phyloP scores from a whole-genome alignment of 1,140 invertebrate genomes.

The Holotrichia oblita region DNA sequence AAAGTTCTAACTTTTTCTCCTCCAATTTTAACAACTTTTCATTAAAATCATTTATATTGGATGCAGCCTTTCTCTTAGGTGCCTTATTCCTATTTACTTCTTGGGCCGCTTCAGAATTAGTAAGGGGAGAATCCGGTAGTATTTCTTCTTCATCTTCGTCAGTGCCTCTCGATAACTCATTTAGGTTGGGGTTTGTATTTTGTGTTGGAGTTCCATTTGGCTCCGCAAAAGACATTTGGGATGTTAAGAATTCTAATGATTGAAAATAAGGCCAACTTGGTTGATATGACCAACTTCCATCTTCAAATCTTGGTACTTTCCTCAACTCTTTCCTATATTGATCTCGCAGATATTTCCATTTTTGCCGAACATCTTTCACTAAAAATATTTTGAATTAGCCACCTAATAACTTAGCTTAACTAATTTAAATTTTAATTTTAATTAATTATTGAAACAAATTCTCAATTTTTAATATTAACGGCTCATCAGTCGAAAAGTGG shows the following conservation, averaged over 20 bases:
- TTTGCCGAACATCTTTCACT: conserved; percentile 5
- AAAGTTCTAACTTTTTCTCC: not conserved
- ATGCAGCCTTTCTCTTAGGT: not conserved
- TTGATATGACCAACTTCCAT: not conserved
- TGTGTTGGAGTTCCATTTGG: not conserved
- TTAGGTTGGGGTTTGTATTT: not conserved
- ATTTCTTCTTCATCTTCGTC: not conserved
- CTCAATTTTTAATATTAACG: too few relatives aligned
- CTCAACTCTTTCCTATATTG: not conserved
- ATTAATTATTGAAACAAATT: too few relatives aligned
- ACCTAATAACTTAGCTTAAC: too few relatives aligned
- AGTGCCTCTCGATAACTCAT: not conserved
- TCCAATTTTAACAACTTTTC: not conserved
- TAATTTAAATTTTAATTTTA: too few relatives aligned
- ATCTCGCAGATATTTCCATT: not conserved
- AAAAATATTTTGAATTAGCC: not conserved
- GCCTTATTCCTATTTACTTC: not conserved
- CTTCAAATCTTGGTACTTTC: not conserved
- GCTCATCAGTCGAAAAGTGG: too few relatives aligned
- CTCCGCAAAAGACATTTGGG: not conserved
- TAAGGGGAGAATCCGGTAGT: not conserved
- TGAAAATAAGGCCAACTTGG: conserved; percentile 9
- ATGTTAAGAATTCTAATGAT: not conserved
- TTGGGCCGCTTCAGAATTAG: not conserved
- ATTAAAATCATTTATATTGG: not conserved